Base-by-base conservation (phyloP, 2,888 invertebrate species). In the Ormia ochracea region DNA sequence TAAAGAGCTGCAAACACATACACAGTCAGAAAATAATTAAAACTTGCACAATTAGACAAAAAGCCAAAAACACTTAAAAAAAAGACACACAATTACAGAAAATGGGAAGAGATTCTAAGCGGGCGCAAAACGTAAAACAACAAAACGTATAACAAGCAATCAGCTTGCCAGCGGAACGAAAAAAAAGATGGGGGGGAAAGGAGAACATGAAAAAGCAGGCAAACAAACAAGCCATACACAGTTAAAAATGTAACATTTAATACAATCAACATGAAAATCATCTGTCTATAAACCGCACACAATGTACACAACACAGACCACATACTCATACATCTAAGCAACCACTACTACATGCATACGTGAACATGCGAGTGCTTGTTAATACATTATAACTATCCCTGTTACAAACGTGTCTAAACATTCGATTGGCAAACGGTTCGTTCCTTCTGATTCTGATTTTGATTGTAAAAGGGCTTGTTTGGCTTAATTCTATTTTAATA, bases 1-100 rank as follows among this genome's bases (percentile, higher is more conserved):
- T 76, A 96, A 91, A 73, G 95, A 93, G 89, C 96, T 96, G 85
- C 12, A 77, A 78, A 48, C 26, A 10, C 23, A 43, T 61, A 66
- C 9, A 12, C 56, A 58, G n/a, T 6, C 28, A 23, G 58, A 63
- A 33, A 66, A 68, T 77, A 43, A 73, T 66, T 65, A 74, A 58
- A 65, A 76, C 52, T 70, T 43, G n/a, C 70, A 70, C 56, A 68
- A 43, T 21, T 48, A 38, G 23, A 43, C 10, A 38, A 10, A 72
- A 17, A 26, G 12, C 50, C 4, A 33, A 36, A 74, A 74, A 59
- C 52, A 74, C 54, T 58, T 38, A 54, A 61, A 59, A 48, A 19
- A 50, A 4, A 36, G 33, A 19, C 7, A 33, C 19, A 17, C 19
- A 31, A 10, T 19, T 3, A 33, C 3, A 56, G 31, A 31, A 5